phyloP scores from a whole-genome alignment of 2,888 invertebrate genomes.

The Metopia argyrocephala region DNA sequence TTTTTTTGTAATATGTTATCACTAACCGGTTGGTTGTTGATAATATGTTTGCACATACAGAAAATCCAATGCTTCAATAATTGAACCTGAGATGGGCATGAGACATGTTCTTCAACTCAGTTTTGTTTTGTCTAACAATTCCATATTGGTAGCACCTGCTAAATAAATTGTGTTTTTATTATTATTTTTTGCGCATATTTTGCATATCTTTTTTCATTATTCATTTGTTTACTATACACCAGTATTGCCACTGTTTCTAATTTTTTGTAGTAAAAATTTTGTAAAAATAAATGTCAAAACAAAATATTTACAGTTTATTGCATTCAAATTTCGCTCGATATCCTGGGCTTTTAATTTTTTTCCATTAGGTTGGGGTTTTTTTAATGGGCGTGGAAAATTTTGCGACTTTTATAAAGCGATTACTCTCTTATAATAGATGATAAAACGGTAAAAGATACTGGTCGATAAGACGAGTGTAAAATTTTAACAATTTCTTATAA shows the following conservation, averaged over 20 bases:
- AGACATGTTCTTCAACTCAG: not conserved
- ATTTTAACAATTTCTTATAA: too few species aligned
- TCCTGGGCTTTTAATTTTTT: too few species aligned
- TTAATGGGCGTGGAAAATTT: too few species aligned
- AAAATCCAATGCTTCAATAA: conserved; percentile 1
- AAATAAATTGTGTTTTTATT: not conserved
- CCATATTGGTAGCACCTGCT: conserved; percentile 15
- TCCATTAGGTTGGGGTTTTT: too few species aligned
- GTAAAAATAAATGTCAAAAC: not conserved
- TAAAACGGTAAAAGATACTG: too few species aligned
- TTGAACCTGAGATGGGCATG: not conserved
- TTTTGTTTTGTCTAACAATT: conserved; percentile 23
- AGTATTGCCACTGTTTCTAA: not conserved
- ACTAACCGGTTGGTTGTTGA: conserved; percentile 32
- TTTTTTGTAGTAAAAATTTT: not conserved
- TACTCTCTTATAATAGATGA: too few species aligned
- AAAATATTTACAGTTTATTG: too few species aligned
- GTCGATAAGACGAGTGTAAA: too few species aligned
- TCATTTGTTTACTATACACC: not conserved
- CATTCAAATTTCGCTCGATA: too few species aligned
- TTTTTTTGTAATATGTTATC: not conserved
- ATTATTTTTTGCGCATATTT: conserved; percentile 23
- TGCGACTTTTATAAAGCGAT: too few species aligned
- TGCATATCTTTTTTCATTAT: not conserved
- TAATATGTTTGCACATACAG: not conserved